phyloP scores from a whole-genome alignment of 1,140 invertebrate species.

The Drosophila bipectinata region DNA sequence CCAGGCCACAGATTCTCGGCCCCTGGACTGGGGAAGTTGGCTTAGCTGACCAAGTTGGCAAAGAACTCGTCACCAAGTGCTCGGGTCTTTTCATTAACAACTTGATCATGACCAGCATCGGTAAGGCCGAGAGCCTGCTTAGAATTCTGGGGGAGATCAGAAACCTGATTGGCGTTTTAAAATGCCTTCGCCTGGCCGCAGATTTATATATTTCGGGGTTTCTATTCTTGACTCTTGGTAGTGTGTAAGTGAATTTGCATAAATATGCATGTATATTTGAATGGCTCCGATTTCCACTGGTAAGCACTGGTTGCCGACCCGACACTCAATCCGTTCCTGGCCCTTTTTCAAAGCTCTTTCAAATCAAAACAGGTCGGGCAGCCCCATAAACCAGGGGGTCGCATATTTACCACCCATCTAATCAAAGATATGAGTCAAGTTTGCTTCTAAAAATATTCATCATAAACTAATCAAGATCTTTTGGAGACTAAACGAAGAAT shows the following conservation, averaged over 20 bases:
- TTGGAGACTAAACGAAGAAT: not conserved
- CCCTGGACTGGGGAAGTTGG: constrained; percentile 30
- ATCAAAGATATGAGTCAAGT: constrained; percentile 36
- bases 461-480: constrained; percentile 19
- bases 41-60: constrained; percentile 18
- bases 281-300: not conserved
- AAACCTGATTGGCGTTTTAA: constrained; percentile 74
- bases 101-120: constrained; percentile 73
- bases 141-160: constrained; percentile 58
- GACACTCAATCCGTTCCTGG: constrained; percentile 11
- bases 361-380: constrained; percentile 28
- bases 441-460: constrained; percentile 18
- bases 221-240: constrained; percentile 48
- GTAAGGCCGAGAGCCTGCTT: constrained; percentile 56
- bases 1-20: constrained; percentile 23
- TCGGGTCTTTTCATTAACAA: constrained; percentile 73
- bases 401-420: constrained; percentile 27
- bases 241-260: constrained; percentile 53
- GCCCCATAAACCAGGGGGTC: constrained; percentile 21
- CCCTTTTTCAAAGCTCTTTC: constrained; percentile 18
- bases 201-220: constrained; percentile 49
- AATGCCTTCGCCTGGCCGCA: constrained; percentile 29
- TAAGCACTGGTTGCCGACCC: constrained; percentile 17
- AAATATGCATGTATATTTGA: constrained; percentile 44
- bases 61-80: constrained; percentile 55